Evolutionary conservation across 1,140 invertebrate genomes (phyloP), one percentile per base, ranked within the genome.

Genomic region (Hesperophylax magnus): DNA sequence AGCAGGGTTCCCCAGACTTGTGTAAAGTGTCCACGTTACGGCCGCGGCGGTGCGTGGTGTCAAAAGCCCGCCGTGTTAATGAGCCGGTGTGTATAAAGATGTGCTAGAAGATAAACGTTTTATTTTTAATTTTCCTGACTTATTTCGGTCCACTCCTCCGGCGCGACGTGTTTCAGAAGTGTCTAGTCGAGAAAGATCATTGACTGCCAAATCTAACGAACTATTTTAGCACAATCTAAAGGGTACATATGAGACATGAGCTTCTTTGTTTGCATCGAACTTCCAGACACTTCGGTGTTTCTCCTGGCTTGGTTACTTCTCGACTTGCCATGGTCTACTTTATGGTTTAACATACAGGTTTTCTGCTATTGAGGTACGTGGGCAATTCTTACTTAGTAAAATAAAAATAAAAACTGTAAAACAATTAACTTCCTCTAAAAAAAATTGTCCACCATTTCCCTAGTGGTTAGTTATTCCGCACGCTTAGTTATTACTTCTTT

Each of bases 171-270:
- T 72, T 72, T 27, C 20, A 72, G 47, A 72, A 17, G 47, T 54
- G 69, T 72, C 69, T 72, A 53, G 69, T 72, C 69, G 69, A 47
- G 20, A 52, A 72, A 72, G 69, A 72, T 72, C 69, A 72, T 72
- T 72, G 69, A 72, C 69, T 72, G 69, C 69, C 52, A 72, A 72
- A 72, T 72, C 39, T 54, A 72, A 72, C 47, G 47, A 72, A 53
- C 69, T 72, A 72, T 72, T 72, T 71, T 72, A 72, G 69, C 69
- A 54, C 52, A 18, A 72, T 54, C 69, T 67, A 67, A 67, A 67
- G 63, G 63, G 63, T 67, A 67, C n/a, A 67, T 27, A 39, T 15
- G 2, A 63, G 22, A 67, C 18, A 31, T 67, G 63, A 67, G 27
- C 63, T 22, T 20, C 27, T 72, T 53, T 72, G 52, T 72, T 72